A percentile compares a stretch with the other conserved stretches of the same genome.
Conservation (phyloP, 2,113 vertebrate genomes). For the Gadus macrocephalus region DNA sequence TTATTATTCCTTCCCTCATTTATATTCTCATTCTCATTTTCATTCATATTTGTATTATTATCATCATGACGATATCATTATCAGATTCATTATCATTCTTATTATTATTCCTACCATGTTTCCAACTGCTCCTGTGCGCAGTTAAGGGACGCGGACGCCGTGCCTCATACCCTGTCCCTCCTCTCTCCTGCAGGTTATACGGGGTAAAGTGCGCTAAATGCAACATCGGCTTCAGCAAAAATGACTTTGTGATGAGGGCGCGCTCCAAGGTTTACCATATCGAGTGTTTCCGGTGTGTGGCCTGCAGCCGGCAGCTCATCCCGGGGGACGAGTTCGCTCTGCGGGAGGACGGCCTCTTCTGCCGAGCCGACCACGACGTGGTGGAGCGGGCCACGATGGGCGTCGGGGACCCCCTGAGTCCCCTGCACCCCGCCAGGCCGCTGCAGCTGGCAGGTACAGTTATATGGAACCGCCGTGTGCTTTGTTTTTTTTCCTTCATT, state of each 20-base stretch:
- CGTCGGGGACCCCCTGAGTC: constrained; percentile 87
- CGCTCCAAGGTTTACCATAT: constrained; percentile 98
- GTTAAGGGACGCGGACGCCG: too few relatives aligned
- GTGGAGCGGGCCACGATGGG: constrained; percentile 90
- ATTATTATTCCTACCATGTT: not conserved
- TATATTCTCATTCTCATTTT: too few relatives aligned
- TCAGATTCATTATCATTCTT: not conserved
- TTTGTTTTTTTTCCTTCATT: too few relatives aligned
- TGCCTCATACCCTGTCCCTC: not conserved
- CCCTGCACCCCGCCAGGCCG: constrained; percentile 86
- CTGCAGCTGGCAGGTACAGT: constrained; percentile 97
- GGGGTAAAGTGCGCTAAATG: constrained; percentile 98
- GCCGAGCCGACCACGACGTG: constrained; percentile 94
- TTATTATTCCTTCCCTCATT: not conserved
- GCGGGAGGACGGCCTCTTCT: constrained; percentile 94
- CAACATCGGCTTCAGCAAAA: constrained; percentile 98
- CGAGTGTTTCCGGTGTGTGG: constrained; percentile 98
- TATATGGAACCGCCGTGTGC: too few relatives aligned
- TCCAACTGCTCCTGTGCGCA: not conserved
- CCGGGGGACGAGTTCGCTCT: constrained; percentile 96
- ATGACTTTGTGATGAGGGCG: constrained; percentile 97
- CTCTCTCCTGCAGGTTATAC: constrained; percentile 79
- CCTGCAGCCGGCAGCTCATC: constrained; percentile 97
- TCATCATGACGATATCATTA: constrained; percentile 1
- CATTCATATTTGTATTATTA: not conserved